phyloP scores from a whole-genome alignment of 2,888 invertebrate genomes.

The Agelastica alni region DNA sequence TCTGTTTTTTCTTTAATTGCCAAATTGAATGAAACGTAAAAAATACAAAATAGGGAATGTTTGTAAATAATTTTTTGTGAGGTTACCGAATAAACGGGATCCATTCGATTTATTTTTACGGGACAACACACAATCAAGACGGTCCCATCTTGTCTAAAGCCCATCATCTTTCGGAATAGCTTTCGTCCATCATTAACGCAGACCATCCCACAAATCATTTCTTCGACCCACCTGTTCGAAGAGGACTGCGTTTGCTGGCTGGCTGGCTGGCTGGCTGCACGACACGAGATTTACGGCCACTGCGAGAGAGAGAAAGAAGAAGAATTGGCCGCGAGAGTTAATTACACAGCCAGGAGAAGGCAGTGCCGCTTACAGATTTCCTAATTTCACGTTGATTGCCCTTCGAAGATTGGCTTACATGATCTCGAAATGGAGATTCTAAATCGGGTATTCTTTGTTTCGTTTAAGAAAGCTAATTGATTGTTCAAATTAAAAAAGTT shows the following conservation, averaged over 20 bases:
- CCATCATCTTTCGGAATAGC: conserved; percentile 1
- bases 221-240: conserved; percentile 11
- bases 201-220: conserved; percentile 8
- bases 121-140: neutral
- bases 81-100: no score
- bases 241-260: neutral
- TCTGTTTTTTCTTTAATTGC: no score
- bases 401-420: conserved; percentile 37
- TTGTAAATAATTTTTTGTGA: no score
- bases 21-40: no score
- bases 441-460: conserved; percentile 8
- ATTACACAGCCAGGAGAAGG: conserved; percentile 16
- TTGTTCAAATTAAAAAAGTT: conserved; percentile 7
- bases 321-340: conserved; percentile 18
- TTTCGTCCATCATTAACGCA: conserved; percentile 2
- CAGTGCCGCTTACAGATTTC: conserved; percentile 44
- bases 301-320: conserved; percentile 11
- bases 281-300: conserved; percentile 13
- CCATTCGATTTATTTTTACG: no score
- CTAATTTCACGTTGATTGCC: conserved; percentile 49
- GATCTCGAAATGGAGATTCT: conserved; percentile 10
- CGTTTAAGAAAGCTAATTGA: conserved; percentile 8
- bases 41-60: no score
- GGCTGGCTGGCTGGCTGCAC: conserved; percentile 11
- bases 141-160: neutral